These are phyloP conservation scores for Nowickia ferox DNA, from an alignment of 2,888 invertebrate species.

Conservation along the genomic window DNA sequence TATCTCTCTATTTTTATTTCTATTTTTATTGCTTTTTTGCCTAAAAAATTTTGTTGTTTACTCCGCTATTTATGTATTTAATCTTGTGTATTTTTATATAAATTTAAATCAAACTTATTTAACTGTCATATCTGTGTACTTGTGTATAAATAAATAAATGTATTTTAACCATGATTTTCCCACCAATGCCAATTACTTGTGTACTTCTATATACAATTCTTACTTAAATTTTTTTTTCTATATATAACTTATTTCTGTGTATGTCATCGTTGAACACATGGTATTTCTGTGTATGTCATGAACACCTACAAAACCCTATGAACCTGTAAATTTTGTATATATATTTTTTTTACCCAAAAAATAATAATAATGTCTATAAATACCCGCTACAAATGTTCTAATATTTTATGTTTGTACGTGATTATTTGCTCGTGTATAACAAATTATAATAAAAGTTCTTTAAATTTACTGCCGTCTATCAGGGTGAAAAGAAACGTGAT, in stretches of 20 bases:
- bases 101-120: conserved; percentile 22
- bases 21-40: conserved; percentile 40
- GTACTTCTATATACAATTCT: conserved; percentile 28
- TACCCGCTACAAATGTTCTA: conserved; percentile 16
- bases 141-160: conserved; percentile 20
- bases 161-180: conserved; percentile 34
- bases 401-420: conserved; percentile 56
- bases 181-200: conserved; percentile 50
- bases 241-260: conserved; percentile 25
- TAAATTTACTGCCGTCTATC: conserved; percentile 80
- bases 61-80: conserved; percentile 26
- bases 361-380: background rate
- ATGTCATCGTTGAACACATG: conserved; percentile 6
- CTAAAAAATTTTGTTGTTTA: conserved; percentile 33
- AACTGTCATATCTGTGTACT: conserved; percentile 20
- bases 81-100: conserved; percentile 28
- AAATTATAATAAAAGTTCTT: conserved; percentile 75
- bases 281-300: background rate
- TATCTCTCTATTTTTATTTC: conserved; percentile 35
- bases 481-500: conserved; percentile 94
- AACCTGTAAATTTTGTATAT: conserved; percentile 34
- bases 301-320: conserved; percentile 1
- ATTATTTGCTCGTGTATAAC: conserved; percentile 52
- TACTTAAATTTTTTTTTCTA: background rate
- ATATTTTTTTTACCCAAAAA: conserved; percentile 4